Conservation (phyloP, 2,797 vertebrate genomes). For the Amblyopsis hoosieri region DNA sequence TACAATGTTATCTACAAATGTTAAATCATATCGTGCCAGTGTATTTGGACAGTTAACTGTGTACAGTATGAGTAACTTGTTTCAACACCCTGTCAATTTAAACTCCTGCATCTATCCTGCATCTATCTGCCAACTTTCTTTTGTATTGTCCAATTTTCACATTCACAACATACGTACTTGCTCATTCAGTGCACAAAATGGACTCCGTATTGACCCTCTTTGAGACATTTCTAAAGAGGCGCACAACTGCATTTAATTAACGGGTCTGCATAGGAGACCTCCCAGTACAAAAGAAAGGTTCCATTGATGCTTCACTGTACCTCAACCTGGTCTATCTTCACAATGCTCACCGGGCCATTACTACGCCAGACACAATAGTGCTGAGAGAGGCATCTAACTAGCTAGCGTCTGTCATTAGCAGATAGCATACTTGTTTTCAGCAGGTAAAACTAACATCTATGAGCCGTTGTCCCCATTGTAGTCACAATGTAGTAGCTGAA, state of each 20-base stretch:
- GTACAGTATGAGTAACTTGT: not conserved
- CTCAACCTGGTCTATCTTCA: slow-evolving; percentile 28
- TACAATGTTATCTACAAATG: too few species aligned
- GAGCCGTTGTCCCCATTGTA: slow-evolving; percentile 15
- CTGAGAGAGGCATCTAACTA: slow-evolving; percentile 26
- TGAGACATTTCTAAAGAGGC: slow-evolving; percentile 24
- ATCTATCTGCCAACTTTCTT: slow-evolving; percentile 4
- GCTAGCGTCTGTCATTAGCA: slow-evolving; percentile 38
- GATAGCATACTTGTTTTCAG: slow-evolving; percentile 38
- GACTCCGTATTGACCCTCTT: slow-evolving; percentile 31
- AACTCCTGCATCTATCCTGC: slow-evolving; percentile 6
- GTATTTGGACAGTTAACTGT: not conserved
- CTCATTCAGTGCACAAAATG: slow-evolving; percentile 32
- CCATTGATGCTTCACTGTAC: slow-evolving; percentile 15
- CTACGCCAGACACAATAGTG: slow-evolving; percentile 37
- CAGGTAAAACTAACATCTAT: slow-evolving; percentile 53
- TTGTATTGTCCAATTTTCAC: slow-evolving; percentile 22
- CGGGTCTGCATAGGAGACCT: slow-evolving; percentile 8
- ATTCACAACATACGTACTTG: slow-evolving; percentile 10
- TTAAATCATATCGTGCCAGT: too few species aligned
- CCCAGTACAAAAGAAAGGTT: slow-evolving; percentile 28
- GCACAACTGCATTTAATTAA: slow-evolving; percentile 27
- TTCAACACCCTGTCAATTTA: not conserved
- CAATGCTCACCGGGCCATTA: slow-evolving; percentile 30
- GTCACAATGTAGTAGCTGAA: slow-evolving; percentile 41